Conservation (phyloP, 2,797 vertebrate species). For the Antrozous pallidus region DNA sequence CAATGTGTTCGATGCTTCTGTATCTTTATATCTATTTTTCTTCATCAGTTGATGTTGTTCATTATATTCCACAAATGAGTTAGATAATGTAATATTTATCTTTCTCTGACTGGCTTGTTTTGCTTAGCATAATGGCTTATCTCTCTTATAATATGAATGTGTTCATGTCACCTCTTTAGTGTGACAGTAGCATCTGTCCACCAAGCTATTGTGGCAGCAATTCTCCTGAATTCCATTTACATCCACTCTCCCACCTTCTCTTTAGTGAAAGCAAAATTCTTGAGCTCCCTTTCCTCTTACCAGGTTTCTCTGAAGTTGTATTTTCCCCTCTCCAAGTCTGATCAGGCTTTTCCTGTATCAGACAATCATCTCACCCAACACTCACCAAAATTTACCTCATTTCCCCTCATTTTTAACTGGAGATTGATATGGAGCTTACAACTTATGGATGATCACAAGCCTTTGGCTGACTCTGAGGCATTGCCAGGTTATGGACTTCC, state of each 20-base stretch:
- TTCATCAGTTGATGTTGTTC: no score
- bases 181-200: neutral
- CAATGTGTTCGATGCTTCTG: no score
- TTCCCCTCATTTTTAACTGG: neutral
- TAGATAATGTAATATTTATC: no score
- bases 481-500: neutral
- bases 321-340: neutral
- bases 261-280: neutral
- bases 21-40: no score
- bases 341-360: neutral
- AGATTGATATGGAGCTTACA: neutral
- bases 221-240: neutral
- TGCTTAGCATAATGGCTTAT: neutral
- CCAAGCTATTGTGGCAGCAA: neutral
- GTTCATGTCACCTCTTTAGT: neutral
- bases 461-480: neutral
- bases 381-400: neutral
- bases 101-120: no score
- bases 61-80: no score
- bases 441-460: neutral
- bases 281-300: fast-evolving
- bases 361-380: neutral
- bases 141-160: neutral
- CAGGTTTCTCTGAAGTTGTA: neutral
- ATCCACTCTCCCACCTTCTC: neutral